Conservation (phyloP, 1,140 invertebrate genomes). For the Caerostris darwini region DNA sequence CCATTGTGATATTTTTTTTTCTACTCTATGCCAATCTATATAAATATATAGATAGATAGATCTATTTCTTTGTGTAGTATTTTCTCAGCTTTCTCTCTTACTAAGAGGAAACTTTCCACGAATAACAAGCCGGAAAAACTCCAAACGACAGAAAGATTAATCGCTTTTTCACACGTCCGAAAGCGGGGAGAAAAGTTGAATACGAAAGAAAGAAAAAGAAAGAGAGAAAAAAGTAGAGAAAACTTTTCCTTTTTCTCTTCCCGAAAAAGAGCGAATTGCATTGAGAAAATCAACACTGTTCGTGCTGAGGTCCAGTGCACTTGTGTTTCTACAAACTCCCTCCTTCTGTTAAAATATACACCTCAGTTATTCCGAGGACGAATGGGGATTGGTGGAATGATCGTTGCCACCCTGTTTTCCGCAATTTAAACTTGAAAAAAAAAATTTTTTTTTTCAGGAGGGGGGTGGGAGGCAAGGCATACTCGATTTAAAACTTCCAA, state of each 20-base stretch:
- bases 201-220: conserved; percentile 27
- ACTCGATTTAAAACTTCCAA: too few species aligned
- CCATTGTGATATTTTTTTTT: conserved; percentile 5
- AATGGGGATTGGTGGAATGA: neutral
- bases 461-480: too few species aligned
- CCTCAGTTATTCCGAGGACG: neutral
- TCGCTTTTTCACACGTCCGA: conserved; percentile 76
- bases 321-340: conserved; percentile 34
- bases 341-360: conserved; percentile 9
- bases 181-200: neutral
- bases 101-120: conserved; percentile 59
- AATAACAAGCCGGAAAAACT: conserved; percentile 76
- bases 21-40: neutral
- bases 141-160: conserved; percentile 77
- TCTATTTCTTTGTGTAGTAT: conserved; percentile 43
- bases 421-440: neutral
- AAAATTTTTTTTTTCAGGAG: neutral
- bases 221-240: conserved; percentile 37
- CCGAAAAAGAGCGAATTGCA: conserved; percentile 47
- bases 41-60: conserved; percentile 23
- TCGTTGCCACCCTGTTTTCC: neutral
- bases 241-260: conserved; percentile 21
- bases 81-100: conserved; percentile 46
- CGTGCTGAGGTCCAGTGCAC: conserved; percentile 10
- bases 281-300: conserved; percentile 71